Evolutionary conservation across 2,888 invertebrate species (phyloP).

Genomic region (Tetropium fuscum): DNA sequence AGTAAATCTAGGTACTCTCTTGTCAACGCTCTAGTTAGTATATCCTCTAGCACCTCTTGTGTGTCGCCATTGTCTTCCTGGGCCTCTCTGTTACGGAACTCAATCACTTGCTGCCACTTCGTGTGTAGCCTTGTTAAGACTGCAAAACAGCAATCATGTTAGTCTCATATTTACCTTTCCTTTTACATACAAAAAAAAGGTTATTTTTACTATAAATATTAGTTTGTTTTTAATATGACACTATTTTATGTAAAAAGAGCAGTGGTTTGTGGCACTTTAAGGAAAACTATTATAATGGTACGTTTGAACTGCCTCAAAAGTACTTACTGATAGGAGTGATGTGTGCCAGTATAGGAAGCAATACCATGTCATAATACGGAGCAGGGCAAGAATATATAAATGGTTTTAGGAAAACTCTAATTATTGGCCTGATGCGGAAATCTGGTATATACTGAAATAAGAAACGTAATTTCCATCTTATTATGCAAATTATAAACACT

Average conservation of each 20-base stretch:
- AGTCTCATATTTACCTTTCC: too few species aligned
- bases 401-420: constrained; percentile 87
- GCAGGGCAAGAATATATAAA: constrained; percentile 89
- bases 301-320: too few species aligned
- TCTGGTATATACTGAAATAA: constrained; percentile 79
- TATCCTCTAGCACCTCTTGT: constrained; percentile 88
- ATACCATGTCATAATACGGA: constrained; percentile 79
- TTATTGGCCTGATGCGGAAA: constrained; percentile 84
- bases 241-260: too few species aligned
- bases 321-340: constrained; percentile 83
- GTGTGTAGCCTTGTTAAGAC: constrained; percentile 78
- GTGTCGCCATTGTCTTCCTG: constrained; percentile 83
- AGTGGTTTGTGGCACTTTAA: too few species aligned
- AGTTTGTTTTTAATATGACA: too few species aligned
- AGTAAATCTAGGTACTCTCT: constrained; percentile 90
- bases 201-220: too few species aligned
- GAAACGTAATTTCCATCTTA: constrained; percentile 53
- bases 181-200: too few species aligned
- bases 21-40: constrained; percentile 86
- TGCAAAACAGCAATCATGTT: too few species aligned
- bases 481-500: too few species aligned
- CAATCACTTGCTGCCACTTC: constrained; percentile 85
- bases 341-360: constrained; percentile 83
- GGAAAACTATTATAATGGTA: too few species aligned
- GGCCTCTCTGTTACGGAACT: constrained; percentile 81